Conservation (phyloP, 1,140 invertebrate genomes). For the Gonatopus flavifemur region DNA sequence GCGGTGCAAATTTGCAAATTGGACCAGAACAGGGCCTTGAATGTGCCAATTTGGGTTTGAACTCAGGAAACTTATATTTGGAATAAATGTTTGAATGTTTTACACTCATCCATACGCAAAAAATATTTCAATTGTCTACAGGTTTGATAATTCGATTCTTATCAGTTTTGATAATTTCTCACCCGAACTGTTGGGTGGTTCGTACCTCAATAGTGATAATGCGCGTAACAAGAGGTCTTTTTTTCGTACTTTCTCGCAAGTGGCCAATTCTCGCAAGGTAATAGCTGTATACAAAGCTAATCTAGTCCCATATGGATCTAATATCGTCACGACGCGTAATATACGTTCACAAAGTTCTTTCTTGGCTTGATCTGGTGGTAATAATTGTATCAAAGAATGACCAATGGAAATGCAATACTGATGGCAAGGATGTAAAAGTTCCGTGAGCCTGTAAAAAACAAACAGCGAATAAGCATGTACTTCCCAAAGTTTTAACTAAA, state of each 20-base stretch:
- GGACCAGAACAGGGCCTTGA: no score
- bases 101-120: no score
- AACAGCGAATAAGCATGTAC: background rate
- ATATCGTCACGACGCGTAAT: slow-evolving; percentile 62
- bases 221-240: slow-evolving; percentile 51
- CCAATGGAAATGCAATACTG: slow-evolving; percentile 78
- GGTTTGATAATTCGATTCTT: slow-evolving; percentile 23
- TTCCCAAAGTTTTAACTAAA: no score
- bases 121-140: no score
- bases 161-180: slow-evolving; percentile 54
- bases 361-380: slow-evolving; percentile 62
- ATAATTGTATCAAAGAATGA: slow-evolving; percentile 76
- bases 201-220: slow-evolving; percentile 53
- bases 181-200: slow-evolving; percentile 59
- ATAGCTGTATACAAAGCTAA: slow-evolving; percentile 73
- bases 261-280: slow-evolving; percentile 68
- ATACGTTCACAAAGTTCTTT: slow-evolving; percentile 69
- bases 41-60: no score
- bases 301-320: slow-evolving; percentile 72
- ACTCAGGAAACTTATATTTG: no score
- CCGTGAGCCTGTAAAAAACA: slow-evolving; percentile 56
- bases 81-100: no score
- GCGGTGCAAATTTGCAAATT: no score
- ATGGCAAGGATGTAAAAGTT: slow-evolving; percentile 77
- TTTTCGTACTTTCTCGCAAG: slow-evolving; percentile 59